These are phyloP conservation scores for Tetheella fluctuosa DNA, from an alignment of 2,888 invertebrate species.

Conservation along the genomic window DNA sequence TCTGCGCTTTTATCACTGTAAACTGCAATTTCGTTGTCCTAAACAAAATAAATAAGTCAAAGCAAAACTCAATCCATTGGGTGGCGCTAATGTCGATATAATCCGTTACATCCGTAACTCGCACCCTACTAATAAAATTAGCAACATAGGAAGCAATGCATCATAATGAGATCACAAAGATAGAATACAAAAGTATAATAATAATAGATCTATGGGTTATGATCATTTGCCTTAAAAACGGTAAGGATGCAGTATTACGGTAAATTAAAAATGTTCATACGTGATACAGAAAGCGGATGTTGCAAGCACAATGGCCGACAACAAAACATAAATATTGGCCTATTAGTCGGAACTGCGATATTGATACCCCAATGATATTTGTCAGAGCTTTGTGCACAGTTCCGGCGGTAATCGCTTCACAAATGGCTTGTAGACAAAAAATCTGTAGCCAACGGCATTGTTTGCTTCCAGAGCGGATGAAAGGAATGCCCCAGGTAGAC, in stretches of 20 bases:
- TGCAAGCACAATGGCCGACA: conserved; percentile 65
- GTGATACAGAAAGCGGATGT: conserved; percentile 59
- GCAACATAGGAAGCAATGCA: conserved; percentile 66
- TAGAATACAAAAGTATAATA: conserved; percentile 43
- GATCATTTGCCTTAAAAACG: conserved; percentile 23
- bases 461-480: conserved; percentile 61
- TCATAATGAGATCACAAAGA: conserved; percentile 55
- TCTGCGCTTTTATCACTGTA: too few relatives aligned
- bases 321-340: conserved; percentile 76
- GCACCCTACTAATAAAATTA: conserved; percentile 65
- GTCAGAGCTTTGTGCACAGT: conserved; percentile 73
- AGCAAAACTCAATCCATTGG: conserved; percentile 55
- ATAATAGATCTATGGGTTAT: conserved; percentile 32
- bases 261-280: conserved; percentile 34
- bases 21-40: too few relatives aligned
- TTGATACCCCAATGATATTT: conserved; percentile 72
- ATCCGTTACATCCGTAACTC: conserved; percentile 69
- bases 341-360: conserved; percentile 80
- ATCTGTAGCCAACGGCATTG: conserved; percentile 56
- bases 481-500: conserved; percentile 73
- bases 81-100: conserved; percentile 64
- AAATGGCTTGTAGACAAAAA: conserved; percentile 65
- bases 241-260: conserved; percentile 41
- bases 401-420: conserved; percentile 77
- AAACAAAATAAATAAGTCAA: conserved; percentile 7